Percentiles rank a stretch among this genome's conserved stretches.
Conservation (phyloP, 2,113 vertebrate species). For the Corvus moneduloides region DNA sequence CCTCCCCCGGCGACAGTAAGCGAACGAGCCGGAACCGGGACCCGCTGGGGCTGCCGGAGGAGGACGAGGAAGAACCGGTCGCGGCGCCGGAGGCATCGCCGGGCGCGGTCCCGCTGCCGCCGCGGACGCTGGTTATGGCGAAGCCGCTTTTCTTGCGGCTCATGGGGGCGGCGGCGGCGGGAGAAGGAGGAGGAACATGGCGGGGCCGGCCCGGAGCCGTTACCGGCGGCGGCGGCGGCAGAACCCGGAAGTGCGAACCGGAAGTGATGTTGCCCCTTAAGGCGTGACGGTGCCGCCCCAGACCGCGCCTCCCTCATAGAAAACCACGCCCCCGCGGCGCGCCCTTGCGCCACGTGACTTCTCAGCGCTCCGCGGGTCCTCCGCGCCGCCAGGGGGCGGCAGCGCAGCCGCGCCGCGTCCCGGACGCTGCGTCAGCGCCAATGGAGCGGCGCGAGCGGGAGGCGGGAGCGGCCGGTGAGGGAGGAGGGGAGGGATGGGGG, state of each 20-base stretch:
- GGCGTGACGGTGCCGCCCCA: neutral
- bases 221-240: neutral
- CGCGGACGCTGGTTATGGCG: neutral
- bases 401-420: neutral
- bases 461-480: neutral
- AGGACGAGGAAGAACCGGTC: neutral
- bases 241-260: neutral
- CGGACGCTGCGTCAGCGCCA: neutral
- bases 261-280: neutral
- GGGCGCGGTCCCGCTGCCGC: neutral
- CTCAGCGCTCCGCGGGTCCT: neutral
- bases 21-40: neutral
- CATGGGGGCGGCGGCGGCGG: neutral
- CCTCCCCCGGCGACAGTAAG: neutral
- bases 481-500: too few species aligned
- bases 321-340: rapidly evolving
- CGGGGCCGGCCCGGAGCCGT: neutral
- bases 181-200: neutral
- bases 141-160: neutral
- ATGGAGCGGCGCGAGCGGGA: neutral
- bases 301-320: rapidly evolving
- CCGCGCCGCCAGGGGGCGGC: neutral
- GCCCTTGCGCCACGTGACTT: rapidly evolving
- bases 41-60: neutral
- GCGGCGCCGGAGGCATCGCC: neutral